These are phyloP conservation scores for Cheilosia grossa DNA, from an alignment of 2,888 invertebrate species.

Conservation along the genomic window DNA sequence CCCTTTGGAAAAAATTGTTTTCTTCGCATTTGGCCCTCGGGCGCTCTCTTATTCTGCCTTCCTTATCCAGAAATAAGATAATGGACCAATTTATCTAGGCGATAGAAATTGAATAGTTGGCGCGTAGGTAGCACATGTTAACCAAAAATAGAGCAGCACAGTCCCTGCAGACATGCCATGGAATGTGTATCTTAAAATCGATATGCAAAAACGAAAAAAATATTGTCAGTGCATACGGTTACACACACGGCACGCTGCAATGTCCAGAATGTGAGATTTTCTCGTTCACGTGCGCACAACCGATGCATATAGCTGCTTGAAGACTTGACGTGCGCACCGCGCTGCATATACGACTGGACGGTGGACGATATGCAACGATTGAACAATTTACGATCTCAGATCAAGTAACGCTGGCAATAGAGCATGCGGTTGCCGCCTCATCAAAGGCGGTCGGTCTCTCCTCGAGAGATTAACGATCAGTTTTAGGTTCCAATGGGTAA, in stretches of 20 bases:
- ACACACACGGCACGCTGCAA: slow-evolving; percentile 28
- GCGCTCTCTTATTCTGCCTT: slow-evolving; percentile 58
- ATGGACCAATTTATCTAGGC: slow-evolving; percentile 70
- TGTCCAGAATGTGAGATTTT: slow-evolving; percentile 47
- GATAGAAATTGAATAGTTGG: slow-evolving; percentile 72
- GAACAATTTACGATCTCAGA: slow-evolving; percentile 69
- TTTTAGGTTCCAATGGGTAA: slow-evolving; percentile 62
- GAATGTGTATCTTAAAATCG: slow-evolving; percentile 56
- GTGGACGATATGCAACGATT: slow-evolving; percentile 63
- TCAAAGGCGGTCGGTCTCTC: slow-evolving; percentile 73
- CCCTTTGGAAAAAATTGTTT: slow-evolving; percentile 38
- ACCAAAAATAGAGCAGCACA: slow-evolving; percentile 40
- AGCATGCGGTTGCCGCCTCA: slow-evolving; percentile 61
- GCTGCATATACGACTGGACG: slow-evolving; percentile 8
- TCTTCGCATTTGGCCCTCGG: slow-evolving; percentile 56
- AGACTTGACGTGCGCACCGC: slow-evolving; percentile 56
- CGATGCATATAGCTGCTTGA: slow-evolving; percentile 45
- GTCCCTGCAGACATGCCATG: slow-evolving; percentile 19
- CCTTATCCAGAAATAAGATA: slow-evolving; percentile 72
- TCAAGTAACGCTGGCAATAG: slow-evolving; percentile 60
- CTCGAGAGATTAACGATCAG: slow-evolving; percentile 69
- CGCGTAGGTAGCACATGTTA: slow-evolving; percentile 64
- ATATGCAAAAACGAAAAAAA: slow-evolving; percentile 33
- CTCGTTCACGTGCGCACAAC: slow-evolving; percentile 43
- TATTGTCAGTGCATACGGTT: slow-evolving; percentile 32